Evolutionary conservation across 2,888 invertebrate genomes (phyloP).

Genomic region (Polyommatus iphigenia): DNA sequence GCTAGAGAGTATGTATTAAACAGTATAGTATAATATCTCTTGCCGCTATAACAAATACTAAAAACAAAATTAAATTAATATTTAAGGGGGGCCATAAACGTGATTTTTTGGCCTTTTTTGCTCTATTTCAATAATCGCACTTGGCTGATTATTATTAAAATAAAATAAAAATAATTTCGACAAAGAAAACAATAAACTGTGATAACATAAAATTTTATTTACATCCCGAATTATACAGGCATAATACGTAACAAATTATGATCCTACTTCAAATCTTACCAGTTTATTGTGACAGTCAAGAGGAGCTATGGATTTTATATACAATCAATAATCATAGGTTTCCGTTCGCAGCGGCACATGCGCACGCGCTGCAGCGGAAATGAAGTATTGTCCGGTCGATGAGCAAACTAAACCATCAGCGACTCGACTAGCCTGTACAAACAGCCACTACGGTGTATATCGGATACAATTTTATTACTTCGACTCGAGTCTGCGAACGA

Average conservation of each 20-base stretch:
- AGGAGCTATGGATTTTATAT: constrained; percentile 47
- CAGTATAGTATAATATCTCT: too few species aligned
- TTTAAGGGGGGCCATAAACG: too few species aligned
- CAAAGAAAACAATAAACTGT: constrained; percentile 58
- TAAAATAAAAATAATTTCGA: neutral
- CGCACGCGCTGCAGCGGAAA: constrained; percentile 31
- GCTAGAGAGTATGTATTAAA: too few species aligned
- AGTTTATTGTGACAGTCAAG: constrained; percentile 52
- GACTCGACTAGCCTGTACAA: constrained; percentile 60
- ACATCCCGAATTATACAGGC: constrained; percentile 77
- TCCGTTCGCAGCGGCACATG: constrained; percentile 31
- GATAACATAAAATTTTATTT: constrained; percentile 80
- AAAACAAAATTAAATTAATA: too few species aligned
- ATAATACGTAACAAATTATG: constrained; percentile 66
- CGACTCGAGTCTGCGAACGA: constrained; percentile 48
- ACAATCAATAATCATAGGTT: constrained; percentile 50
- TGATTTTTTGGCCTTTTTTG: too few species aligned
- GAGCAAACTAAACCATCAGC: constrained; percentile 38
- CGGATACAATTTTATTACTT: constrained; percentile 49
- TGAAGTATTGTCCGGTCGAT: constrained; percentile 34
- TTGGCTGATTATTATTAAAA: too few species aligned
- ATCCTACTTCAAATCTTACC: constrained; percentile 52
- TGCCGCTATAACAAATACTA: too few species aligned
- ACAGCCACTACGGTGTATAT: constrained; percentile 44
- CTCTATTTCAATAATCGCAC: too few species aligned